Percentiles rank a stretch among this genome's conserved stretches.
phyloP scores from a whole-genome alignment of 1,140 invertebrate species.

The Holotrichia oblita region DNA sequence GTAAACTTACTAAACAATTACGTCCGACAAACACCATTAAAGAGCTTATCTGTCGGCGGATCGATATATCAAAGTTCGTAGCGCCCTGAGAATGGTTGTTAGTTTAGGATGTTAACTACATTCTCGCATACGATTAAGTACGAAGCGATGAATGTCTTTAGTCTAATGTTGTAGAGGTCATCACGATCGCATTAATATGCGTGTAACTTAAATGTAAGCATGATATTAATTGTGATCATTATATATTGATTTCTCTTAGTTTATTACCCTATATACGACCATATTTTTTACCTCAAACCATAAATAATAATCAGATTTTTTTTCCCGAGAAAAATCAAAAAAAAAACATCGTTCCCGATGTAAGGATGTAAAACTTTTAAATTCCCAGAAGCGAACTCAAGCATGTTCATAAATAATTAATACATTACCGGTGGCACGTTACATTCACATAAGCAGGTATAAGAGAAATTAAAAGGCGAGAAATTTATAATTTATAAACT shows the following conservation, averaged over 20 bases:
- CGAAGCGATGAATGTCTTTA: not conserved
- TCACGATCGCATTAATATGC: not conserved
- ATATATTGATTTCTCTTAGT: not conserved
- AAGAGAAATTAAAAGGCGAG: slow-evolving; percentile 22
- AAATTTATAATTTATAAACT: slow-evolving; percentile 27
- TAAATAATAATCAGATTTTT: too few species aligned
- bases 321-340: too few species aligned
- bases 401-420: too few species aligned
- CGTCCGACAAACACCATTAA: slow-evolving; percentile 16
- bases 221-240: not conserved
- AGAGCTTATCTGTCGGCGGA: slow-evolving; percentile 1
- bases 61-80: slow-evolving; percentile 15
- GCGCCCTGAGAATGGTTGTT: not conserved
- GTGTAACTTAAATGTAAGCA: not conserved
- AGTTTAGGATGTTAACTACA: not conserved
- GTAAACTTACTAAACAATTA: slow-evolving; percentile 21
- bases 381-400: too few species aligned
- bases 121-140: not conserved
- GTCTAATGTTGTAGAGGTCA: not conserved
- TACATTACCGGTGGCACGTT: too few species aligned
- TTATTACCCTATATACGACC: too few species aligned
- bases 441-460: not conserved
- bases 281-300: too few species aligned
- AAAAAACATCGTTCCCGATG: too few species aligned
- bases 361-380: too few species aligned